A percentile compares a stretch with the other conserved stretches of the same genome.
Evolutionary conservation across 2,797 vertebrate genomes (phyloP).

Genomic region (Cetoscarus ocellatus): DNA sequence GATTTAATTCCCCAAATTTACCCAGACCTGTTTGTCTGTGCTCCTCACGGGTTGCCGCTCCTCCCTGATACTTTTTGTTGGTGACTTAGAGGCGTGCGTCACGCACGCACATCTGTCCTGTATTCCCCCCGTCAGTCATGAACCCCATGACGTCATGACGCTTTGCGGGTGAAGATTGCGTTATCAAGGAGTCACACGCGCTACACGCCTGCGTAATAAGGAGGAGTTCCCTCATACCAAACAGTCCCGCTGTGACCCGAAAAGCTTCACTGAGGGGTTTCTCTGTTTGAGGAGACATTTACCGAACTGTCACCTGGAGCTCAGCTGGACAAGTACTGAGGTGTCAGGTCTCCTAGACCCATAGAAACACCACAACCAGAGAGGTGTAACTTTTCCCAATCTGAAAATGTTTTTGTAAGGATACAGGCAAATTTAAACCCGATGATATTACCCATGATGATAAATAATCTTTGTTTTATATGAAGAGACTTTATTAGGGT

Average conservation of each 20-base stretch:
- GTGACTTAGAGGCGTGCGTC: slow-evolving; percentile 22
- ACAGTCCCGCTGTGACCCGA: background rate
- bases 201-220: slow-evolving; percentile 49
- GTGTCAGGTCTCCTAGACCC: too few relatives aligned
- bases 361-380: too few relatives aligned
- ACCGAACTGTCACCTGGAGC: too few relatives aligned
- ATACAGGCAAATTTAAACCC: too few relatives aligned
- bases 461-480: too few relatives aligned
- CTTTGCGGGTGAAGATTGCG: slow-evolving; percentile 68
- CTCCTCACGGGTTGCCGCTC: slow-evolving; percentile 24
- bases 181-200: slow-evolving; percentile 81
- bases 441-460: too few relatives aligned
- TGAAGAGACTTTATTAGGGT: too few relatives aligned
- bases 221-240: slow-evolving; percentile 48
- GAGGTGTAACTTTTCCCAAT: too few relatives aligned
- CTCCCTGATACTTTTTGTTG: slow-evolving; percentile 23
- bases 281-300: too few relatives aligned
- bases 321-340: too few relatives aligned
- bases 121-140: background rate
- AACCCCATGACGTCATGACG: background rate
- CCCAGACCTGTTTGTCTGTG: slow-evolving; percentile 13
- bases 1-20: slow-evolving; percentile 33
- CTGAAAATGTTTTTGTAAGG: too few relatives aligned
- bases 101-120: slow-evolving; percentile 1
- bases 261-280: background rate